Evolutionary conservation across 2,888 invertebrate species (phyloP).

Genomic region (Chymomyza procnemis): DNA sequence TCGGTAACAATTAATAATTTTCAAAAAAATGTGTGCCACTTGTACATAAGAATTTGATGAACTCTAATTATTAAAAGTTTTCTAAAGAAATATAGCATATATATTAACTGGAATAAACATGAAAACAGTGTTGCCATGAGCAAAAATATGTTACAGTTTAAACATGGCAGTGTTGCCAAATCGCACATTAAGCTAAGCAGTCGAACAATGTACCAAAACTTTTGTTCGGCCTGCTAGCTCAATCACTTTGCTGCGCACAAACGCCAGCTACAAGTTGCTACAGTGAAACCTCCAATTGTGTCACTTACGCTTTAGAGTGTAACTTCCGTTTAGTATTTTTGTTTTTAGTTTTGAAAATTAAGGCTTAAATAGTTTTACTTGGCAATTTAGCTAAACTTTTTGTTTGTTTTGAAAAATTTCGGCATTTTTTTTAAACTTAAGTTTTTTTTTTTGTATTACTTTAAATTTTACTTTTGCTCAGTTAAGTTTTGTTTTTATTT

Average conservation of each 20-base stretch:
- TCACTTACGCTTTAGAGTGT: conserved; percentile 5
- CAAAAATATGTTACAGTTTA: too few relatives aligned
- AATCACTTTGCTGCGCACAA: background rate
- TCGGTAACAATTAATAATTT: too few relatives aligned
- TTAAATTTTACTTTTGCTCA: conserved; percentile 42
- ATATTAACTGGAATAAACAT: too few relatives aligned
- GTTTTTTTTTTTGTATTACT: conserved; percentile 47
- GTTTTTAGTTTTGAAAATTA: background rate
- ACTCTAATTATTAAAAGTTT: too few relatives aligned
- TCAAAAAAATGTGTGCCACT: too few relatives aligned
- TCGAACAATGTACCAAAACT: too few relatives aligned
- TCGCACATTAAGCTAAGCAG: too few relatives aligned
- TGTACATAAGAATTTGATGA: too few relatives aligned
- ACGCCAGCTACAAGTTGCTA: background rate
- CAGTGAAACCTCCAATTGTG: background rate
- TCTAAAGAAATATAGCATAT: too few relatives aligned
- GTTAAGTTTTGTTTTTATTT: conserved; percentile 34
- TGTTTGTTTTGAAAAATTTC: conserved; percentile 27
- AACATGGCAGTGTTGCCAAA: too few relatives aligned
- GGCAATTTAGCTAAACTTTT: conserved; percentile 15
- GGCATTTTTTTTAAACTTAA: conserved; percentile 31
- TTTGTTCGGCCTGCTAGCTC: too few relatives aligned
- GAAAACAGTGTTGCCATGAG: too few relatives aligned
- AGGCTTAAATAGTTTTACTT: conserved; percentile 10
- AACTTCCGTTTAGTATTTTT: conserved; percentile 20